These are phyloP conservation scores for Drosophila virilis DNA, from an alignment of 1,140 invertebrate genomes.

Conservation along the genomic window DNA sequence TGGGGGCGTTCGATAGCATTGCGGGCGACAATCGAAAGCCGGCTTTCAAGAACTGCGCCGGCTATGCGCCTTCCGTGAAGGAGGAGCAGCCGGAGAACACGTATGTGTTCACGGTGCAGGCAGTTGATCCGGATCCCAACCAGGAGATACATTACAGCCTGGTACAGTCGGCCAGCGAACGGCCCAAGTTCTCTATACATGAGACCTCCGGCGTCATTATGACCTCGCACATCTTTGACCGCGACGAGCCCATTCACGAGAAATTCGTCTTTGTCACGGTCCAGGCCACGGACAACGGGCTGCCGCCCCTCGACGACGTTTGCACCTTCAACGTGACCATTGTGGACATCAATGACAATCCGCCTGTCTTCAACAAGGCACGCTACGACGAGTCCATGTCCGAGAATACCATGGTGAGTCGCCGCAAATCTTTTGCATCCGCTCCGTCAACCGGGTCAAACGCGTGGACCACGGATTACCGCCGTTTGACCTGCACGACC, in stretches of 20 bases:
- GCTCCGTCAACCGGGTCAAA: conserved; percentile 40
- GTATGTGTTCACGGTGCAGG: conserved; percentile 87
- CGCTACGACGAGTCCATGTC: conserved; percentile 85
- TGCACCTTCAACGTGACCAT: conserved; percentile 95
- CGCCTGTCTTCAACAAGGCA: conserved; percentile 93
- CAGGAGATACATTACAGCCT: conserved; percentile 93
- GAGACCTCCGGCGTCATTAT: conserved; percentile 89
- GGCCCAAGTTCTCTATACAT: conserved; percentile 91
- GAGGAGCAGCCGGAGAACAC: conserved; percentile 87
- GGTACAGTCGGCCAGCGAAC: conserved; percentile 89
- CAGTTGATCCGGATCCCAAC: conserved; percentile 89
- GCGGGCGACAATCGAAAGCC: conserved; percentile 88
- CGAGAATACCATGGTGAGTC: conserved; percentile 77
- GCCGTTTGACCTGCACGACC: conserved; percentile 53
- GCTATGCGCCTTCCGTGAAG: conserved; percentile 87
- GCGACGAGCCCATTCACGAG: conserved; percentile 93
- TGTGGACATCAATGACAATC: conserved; percentile 94
- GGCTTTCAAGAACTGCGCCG: conserved; percentile 88
- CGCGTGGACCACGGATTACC: conserved; percentile 81
- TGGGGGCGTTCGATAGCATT: conserved; percentile 40
- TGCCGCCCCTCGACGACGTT: conserved; percentile 92
- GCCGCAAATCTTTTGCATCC: background rate
- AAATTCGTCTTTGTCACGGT: conserved; percentile 90
- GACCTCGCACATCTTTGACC: conserved; percentile 91
- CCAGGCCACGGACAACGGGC: conserved; percentile 93